Evolutionary conservation across 37 sponge, comb jelly and placozoan genomes (phyloP), one percentile per base, ranked within the genome.

Genomic region (Halichondria panicea): DNA sequence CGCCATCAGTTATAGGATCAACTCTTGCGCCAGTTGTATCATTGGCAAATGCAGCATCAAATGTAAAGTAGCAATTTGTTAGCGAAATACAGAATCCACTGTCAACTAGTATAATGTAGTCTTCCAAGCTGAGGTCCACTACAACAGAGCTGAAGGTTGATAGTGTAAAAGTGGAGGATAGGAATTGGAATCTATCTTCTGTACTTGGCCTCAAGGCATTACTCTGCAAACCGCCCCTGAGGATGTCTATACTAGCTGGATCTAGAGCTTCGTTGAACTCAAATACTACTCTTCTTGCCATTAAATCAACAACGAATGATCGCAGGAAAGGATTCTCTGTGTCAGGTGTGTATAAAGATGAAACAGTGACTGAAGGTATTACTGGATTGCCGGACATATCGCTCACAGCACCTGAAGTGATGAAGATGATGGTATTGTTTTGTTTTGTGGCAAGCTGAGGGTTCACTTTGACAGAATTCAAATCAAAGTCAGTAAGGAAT

Each of bases 241-340:
- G 32, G 36, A 91, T 72, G 35, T 82, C 69, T 24, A 91, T 74
- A 25, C 66, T 74, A 50, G 25, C 70, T 6, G 70, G 44, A 42
- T 78, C 63, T 31, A 95, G 66, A 22, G 89, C 73, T 63, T 95
- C 96, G 69, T 67, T 68, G 68, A 95, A 95, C 31, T 62, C 71
- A 35, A 95, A 83, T 0, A 80, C 24, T 9, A 92, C 22, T 19
- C 21, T 42, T 25, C 89, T 70, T 15, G 57, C 35, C 25, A 70
- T 60, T 6, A 89, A 32, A 71, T 91, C 79, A 3, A 95, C 41
- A 21, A 69, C 37, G 74, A 95, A 95, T 44, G 9, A 27, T 0
- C 66, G 34, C 19, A 95, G 67, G 21, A 27, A 21, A 28, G 95
- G 95, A 5, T 58, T 65, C 9, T 31, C 41, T 18, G 44, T 77